phyloP scores from a whole-genome alignment of 92 coral and sea anemone genomes.

The Phymanthus crucifer region DNA sequence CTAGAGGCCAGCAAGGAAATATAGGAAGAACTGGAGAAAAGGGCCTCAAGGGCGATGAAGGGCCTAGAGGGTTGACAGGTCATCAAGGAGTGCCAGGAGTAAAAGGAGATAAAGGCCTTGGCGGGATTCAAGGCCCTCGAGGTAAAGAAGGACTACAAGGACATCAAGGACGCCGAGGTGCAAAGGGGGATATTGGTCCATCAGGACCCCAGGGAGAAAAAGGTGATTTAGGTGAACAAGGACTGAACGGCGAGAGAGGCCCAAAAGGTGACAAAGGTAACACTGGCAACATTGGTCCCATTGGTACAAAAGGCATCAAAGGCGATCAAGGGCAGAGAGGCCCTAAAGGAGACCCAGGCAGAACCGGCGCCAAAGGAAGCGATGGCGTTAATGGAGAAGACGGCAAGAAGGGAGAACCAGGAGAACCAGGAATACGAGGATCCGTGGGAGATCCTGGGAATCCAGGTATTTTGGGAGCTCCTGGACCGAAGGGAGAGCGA shows the following conservation, averaged over 20 bases:
- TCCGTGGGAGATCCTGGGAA: constrained; percentile 1
- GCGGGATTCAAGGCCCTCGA: not conserved
- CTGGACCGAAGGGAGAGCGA: constrained; percentile 7
- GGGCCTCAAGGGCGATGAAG: constrained; percentile 7
- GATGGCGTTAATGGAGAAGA: constrained; percentile 3
- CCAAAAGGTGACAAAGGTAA: not conserved
- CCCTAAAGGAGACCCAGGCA: constrained; percentile 10
- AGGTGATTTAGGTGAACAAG: not conserved
- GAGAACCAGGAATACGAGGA: constrained; percentile 7
- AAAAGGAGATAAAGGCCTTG: constrained; percentile 9
- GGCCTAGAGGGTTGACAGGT: not conserved
- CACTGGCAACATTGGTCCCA: constrained; percentile 4
- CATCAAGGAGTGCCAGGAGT: not conserved
- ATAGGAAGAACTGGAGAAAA: constrained; percentile 10
- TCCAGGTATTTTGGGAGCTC: not conserved
- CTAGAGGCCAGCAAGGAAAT: constrained; percentile 6
- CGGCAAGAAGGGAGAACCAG: constrained; percentile 12
- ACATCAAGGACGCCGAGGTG: not conserved
- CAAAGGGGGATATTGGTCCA: not conserved
- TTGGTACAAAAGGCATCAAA: constrained; percentile 1
- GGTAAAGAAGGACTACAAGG: constrained; percentile 1
- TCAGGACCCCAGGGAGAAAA: not conserved
- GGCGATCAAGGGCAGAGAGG: constrained; percentile 18
- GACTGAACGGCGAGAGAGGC: not conserved
- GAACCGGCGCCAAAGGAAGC: not conserved